A percentile compares a stretch with the other conserved stretches of the same genome.
phyloP scores from a whole-genome alignment of 2,113 vertebrate genomes.

The Pseudopodoces humilis region DNA sequence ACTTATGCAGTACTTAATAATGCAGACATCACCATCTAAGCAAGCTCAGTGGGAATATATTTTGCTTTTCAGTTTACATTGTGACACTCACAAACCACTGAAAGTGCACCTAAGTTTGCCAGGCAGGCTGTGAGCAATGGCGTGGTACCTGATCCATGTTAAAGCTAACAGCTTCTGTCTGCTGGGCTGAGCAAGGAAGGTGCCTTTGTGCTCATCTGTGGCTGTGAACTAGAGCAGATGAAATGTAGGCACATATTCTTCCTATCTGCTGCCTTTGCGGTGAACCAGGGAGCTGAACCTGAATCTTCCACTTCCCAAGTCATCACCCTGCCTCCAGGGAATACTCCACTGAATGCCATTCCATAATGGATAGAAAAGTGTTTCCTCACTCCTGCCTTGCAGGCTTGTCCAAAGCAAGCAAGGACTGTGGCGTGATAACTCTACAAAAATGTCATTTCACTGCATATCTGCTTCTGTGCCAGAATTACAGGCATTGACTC shows the following conservation, averaged over 20 bases:
- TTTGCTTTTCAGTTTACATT: slow-evolving; percentile 10
- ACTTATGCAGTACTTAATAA: slow-evolving; percentile 6
- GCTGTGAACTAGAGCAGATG: slow-evolving; percentile 24
- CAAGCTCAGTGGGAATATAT: slow-evolving; percentile 2
- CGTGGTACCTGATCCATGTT: neutral
- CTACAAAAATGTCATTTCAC: neutral
- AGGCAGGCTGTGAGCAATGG: neutral
- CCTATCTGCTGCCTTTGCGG: slow-evolving; percentile 13
- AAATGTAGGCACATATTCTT: neutral
- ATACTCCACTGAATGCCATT: neutral
- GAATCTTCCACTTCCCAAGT: neutral
- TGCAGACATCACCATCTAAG: neutral
- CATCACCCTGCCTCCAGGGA: neutral
- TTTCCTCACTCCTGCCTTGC: neutral
- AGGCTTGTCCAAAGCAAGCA: neutral
- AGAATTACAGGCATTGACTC: neutral
- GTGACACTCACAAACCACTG: neutral
- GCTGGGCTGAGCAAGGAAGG: neutral
- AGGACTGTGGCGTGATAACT: neutral
- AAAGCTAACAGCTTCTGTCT: neutral
- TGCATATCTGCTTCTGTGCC: neutral
- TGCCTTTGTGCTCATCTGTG: neutral
- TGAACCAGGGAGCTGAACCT: neutral
- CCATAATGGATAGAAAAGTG: neutral
- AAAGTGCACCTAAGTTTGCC: neutral